These are phyloP conservation scores for Zaprionus bogoriensis DNA, from an alignment of 2,888 invertebrate species.

Conservation along the genomic window DNA sequence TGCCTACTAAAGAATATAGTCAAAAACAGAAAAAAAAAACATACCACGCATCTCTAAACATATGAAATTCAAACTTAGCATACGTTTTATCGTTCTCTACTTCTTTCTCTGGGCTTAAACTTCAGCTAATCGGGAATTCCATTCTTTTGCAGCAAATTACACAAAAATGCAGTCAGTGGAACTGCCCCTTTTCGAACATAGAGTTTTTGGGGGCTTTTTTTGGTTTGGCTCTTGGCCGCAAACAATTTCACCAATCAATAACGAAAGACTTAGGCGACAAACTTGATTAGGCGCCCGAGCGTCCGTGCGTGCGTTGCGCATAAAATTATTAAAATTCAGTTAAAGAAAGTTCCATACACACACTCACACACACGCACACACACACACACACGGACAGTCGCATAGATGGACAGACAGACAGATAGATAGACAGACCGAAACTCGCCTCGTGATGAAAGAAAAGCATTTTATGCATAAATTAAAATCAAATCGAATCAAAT, in stretches of 20 bases:
- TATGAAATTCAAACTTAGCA: neutral
- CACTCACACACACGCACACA: constrained; percentile 10
- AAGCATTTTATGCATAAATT: constrained; percentile 78
- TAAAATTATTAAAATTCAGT: constrained; percentile 79
- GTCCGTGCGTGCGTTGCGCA: constrained; percentile 75
- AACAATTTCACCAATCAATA: constrained; percentile 78
- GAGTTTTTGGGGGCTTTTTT: neutral
- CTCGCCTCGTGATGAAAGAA: constrained; percentile 72
- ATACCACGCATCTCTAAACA: too few relatives aligned
- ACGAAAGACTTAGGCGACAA: constrained; percentile 77
- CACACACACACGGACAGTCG: constrained; percentile 5
- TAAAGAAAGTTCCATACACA: constrained; percentile 69
- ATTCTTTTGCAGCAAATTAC: neutral
- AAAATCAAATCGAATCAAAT: constrained; percentile 78
- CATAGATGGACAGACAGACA: constrained; percentile 11
- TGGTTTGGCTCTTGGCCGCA: constrained; percentile 12
- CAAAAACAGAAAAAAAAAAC: neutral
- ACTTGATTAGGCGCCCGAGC: constrained; percentile 73
- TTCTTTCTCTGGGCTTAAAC: too few relatives aligned
- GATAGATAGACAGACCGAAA: constrained; percentile 26
- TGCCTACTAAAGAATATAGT: too few relatives aligned
- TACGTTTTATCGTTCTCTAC: too few relatives aligned
- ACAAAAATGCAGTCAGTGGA: constrained; percentile 2
- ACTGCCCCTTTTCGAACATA: neutral
- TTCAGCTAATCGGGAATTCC: too few relatives aligned